Base-by-base conservation (phyloP, 2,888 invertebrate species). In the Hypolimnas misippus region DNA sequence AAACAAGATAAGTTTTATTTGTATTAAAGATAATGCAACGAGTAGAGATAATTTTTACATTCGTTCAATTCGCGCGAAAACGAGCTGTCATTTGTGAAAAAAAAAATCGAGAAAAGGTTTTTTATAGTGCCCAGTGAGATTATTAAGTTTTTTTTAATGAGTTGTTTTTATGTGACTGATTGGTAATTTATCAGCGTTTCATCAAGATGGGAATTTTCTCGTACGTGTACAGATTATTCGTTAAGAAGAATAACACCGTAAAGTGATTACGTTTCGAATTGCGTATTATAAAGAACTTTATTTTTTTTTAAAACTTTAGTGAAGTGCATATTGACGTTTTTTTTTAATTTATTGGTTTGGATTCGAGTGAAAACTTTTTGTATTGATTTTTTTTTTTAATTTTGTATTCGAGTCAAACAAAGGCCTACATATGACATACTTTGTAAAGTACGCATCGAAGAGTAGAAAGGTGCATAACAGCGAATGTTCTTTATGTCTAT, bases 391-490 rank as follows among this genome's bases (percentile, higher is more conserved):
- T 46, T 46, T 46, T 46, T 21, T 21, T 21, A 12, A 38, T 70
- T 62, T 56, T 49, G 51, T 49, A 57, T 57, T 42, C 52, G 53
- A 29, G 69, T 67, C 2, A 14, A 57, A 10, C 35, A 88, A 91
- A 91, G 84, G 90, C 89, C 79, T 87, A 89, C 91, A 67, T 83
- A 91, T 92, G 92, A 84, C 87, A 87, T 88, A 82, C 87, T 83
- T 84, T 72, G 65, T 79, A 79, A 72, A 75, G 76, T 81, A 81
- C 75, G 75, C 74, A 57, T 69, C 68, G 75, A 84, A 81, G 86
- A 82, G 83, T 73, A 77, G 86, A 79, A 86, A 83, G 88, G 86
- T 80, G 87, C 91, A 91, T 66, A 76, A 69, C 57, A 79, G 79
- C 21, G 87, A 88, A 67, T 81, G 82, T 61, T 79, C 82, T 65